These are phyloP conservation scores for Buathra laborator DNA, from an alignment of 2,888 invertebrate genomes.

Conservation along the genomic window DNA sequence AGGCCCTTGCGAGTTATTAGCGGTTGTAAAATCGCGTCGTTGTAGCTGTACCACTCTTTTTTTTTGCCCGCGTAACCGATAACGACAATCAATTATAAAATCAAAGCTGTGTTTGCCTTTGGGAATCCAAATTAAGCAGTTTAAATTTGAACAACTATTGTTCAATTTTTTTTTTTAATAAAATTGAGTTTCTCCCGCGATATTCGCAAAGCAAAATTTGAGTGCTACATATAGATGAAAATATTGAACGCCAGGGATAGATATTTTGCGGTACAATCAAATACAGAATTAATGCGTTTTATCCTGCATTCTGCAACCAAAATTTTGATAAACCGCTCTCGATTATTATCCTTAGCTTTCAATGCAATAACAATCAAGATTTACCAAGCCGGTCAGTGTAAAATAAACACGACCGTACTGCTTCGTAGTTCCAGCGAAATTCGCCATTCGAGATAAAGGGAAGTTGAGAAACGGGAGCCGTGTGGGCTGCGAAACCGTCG, in stretches of 20 bases:
- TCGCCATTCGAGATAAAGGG: not conserved
- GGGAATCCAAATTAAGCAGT: not conserved
- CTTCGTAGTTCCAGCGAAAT: conserved; percentile 1
- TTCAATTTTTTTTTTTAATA: no score
- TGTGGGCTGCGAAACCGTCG: conserved; percentile 20
- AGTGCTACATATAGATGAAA: no score
- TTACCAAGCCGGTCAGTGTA: not conserved
- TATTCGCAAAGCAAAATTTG: no score
- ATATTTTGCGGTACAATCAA: not conserved
- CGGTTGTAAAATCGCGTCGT: conserved; percentile 11
- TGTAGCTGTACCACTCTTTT: not conserved
- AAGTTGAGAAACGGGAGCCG: not conserved
- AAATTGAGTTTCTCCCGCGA: no score
- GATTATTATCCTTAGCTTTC: not conserved
- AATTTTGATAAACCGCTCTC: not conserved
- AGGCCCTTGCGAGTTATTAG: conserved; percentile 28
- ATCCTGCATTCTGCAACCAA: not conserved
- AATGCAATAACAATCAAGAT: not conserved
- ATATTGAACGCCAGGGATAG: no score
- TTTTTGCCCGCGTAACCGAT: not conserved
- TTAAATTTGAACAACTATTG: not conserved
- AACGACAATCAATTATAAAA: conserved; percentile 13
- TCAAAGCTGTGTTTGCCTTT: not conserved
- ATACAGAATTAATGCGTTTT: not conserved
- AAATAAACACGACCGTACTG: conserved; percentile 1